Evolutionary conservation across 2,113 vertebrate species (phyloP).

Genomic region (Ammodytes dubius): DNA sequence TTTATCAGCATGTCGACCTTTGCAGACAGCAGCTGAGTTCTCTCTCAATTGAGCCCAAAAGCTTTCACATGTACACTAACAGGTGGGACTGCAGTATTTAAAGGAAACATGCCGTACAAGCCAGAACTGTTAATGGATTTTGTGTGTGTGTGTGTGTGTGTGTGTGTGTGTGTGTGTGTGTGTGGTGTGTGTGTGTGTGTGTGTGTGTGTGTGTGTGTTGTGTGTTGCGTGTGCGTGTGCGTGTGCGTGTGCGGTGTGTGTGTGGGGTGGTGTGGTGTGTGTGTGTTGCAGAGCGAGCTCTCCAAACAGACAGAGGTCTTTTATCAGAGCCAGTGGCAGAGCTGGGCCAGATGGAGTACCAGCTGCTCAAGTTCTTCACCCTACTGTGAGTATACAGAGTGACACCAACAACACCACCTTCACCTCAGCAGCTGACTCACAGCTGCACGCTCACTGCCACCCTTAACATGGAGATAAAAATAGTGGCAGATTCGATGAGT

Average conservation of each 20-base stretch:
- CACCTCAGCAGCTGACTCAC: constrained; percentile 55
- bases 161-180: constrained; percentile 46
- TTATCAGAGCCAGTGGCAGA: constrained; percentile 85
- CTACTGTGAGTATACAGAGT: constrained; percentile 88
- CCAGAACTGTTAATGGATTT: constrained; percentile 28
- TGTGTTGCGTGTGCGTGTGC: constrained; percentile 19
- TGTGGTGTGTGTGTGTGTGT: constrained; percentile 50
- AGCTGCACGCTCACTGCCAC: constrained; percentile 25
- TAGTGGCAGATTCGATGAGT: constrained; percentile 24
- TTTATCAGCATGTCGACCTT: too few species aligned
- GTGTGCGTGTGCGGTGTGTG: constrained; percentile 30
- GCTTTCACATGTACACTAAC: constrained; percentile 9
- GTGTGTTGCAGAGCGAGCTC: constrained; percentile 85
- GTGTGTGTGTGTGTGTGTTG: neutral
- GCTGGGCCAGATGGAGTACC: constrained; percentile 90
- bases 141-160: constrained; percentile 2
- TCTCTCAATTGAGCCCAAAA: neutral
- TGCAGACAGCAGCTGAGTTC: too few species aligned
- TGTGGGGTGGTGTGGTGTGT: constrained; percentile 37
- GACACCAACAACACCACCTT: constrained; percentile 42
- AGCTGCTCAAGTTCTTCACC: constrained; percentile 94
- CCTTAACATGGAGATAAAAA: constrained; percentile 39
- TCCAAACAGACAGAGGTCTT: constrained; percentile 87
- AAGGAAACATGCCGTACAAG: constrained; percentile 21
- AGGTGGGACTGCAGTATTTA: constrained; percentile 17